Base-by-base conservation (phyloP, 2,113 vertebrate species). In the Datnioides undecimradiatus region DNA sequence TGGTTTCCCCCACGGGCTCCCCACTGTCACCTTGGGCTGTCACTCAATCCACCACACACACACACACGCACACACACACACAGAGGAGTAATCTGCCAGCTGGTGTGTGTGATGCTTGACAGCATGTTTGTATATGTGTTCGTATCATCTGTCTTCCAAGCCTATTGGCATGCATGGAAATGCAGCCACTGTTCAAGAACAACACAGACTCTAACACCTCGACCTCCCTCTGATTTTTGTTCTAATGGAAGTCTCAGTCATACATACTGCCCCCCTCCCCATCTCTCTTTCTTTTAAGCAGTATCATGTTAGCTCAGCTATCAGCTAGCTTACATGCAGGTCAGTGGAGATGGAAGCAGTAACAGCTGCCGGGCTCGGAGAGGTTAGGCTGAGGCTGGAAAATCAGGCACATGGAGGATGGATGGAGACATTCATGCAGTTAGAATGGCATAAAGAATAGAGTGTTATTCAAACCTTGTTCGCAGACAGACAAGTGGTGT, bases 1-100 rank as follows among this genome's bases (percentile, higher is more conserved):
- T 66, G 38, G 71, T 79, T 73, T 88, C 80, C 90, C 90, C 79
- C 34, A 59, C 52, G 88, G 87, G 79, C 59, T 73, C 45, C 43
- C 51, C 38, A 23, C 69, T 73, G 70, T 78, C 89, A 88, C 77
- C 88, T 78, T 81, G 65, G 71, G 68, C 83, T 88, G 91, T 90
- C 92, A 92, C 86, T 92, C 87, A 88, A 67, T 83, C 70, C 21
- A 46, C 48, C 54, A 67, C 40, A 16, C 25, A 57, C 77, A 73
- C 82, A 62, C 65, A 29, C 43, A 64, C 52, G 52, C 59, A 67
- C 51, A 73, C 33, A 68, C 57, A 45, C 73, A 72, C 63, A 60
- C 70, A 60, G 49, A 51, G 55, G 27, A 74, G 34, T 68, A 43
- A 77, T 85, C 58, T 29, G 25, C 87, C 86, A 88, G 81, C 85